phyloP scores from a whole-genome alignment of 2,888 invertebrate genomes.

The Laspeyria flexula region DNA sequence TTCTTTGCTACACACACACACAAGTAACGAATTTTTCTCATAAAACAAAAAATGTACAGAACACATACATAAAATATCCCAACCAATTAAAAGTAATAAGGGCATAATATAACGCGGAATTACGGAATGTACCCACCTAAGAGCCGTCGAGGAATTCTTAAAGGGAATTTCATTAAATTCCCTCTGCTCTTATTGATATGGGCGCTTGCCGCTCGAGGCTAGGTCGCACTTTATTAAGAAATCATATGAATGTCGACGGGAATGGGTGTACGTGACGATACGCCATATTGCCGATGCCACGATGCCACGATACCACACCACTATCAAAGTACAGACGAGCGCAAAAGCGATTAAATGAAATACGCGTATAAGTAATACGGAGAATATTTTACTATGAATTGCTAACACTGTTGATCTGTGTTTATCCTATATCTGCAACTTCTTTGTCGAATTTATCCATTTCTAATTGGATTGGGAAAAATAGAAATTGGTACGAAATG shows the following conservation, averaged over 20 bases:
- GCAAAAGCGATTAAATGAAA: constrained; percentile 10
- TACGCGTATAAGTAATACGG: background rate
- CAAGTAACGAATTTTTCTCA: background rate
- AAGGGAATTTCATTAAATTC: constrained; percentile 75
- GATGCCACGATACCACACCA: constrained; percentile 36
- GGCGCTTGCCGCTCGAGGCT: constrained; percentile 69
- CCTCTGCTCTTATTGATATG: constrained; percentile 79
- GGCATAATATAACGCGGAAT: constrained; percentile 49
- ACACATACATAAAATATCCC: constrained; percentile 23
- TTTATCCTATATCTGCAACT: too few species aligned
- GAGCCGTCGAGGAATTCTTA: constrained; percentile 64
- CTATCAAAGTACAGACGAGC: constrained; percentile 36
- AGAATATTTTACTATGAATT: too few species aligned
- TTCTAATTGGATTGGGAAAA: too few species aligned
- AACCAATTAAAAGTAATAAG: constrained; percentile 58
- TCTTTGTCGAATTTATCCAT: too few species aligned
- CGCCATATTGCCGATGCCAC: constrained; percentile 65
- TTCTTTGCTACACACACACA: background rate
- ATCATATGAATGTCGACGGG: constrained; percentile 78
- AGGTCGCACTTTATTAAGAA: constrained; percentile 82
- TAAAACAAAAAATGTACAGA: background rate
- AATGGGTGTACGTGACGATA: constrained; percentile 78
- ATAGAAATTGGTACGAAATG: too few species aligned
- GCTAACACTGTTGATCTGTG: too few species aligned
- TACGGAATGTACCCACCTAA: constrained; percentile 62